phyloP scores from a whole-genome alignment of 1,140 invertebrate genomes.

The honey bee (Apis mellifera) region Amel_HAv3.1 CM009931.2:6476501-6477000 shows the following conservation, averaged over 20 bases:
- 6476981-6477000: not conserved
- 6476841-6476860: not conserved
- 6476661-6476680: not conserved
- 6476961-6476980: not conserved
- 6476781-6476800: not conserved
- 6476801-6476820: not conserved
- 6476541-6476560: too few species aligned
- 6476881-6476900: too few species aligned
- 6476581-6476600: too few species aligned
- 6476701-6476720: slow-evolving; percentile 3
- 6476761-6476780: not conserved
- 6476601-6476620: too few species aligned
- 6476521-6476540: too few species aligned
- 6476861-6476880: too few species aligned
- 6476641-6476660: not conserved
- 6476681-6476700: not conserved
- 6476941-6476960: too few species aligned
- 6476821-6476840: not conserved
- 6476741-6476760: not conserved
- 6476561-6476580: too few species aligned
- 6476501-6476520: too few species aligned
- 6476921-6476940: too few species aligned
- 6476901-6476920: too few species aligned
- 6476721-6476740: not conserved
- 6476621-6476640: not conserved